phyloP scores from a whole-genome alignment of 2,113 vertebrate genomes.

The Meles meles region DNA sequence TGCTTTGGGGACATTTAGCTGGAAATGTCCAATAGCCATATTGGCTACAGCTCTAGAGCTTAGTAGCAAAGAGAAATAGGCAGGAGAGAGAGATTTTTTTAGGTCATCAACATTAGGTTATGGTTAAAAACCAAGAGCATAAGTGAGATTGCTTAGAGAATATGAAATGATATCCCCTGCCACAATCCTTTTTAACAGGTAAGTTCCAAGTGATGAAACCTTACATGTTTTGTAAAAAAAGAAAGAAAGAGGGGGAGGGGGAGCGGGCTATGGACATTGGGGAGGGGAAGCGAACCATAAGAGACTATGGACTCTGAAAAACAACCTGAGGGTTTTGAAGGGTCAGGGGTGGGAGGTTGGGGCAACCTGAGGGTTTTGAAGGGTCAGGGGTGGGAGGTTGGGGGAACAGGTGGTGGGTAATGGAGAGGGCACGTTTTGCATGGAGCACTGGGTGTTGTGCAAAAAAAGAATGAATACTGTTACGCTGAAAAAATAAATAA shows the following conservation, averaged over 20 bases:
- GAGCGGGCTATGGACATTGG: too few species aligned
- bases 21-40: neutral
- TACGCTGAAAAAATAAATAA: too few species aligned
- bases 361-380: too few species aligned
- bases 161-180: neutral
- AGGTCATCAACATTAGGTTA: neutral
- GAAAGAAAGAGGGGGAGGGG: neutral
- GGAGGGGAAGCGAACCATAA: too few species aligned
- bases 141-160: neutral
- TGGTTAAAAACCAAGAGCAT: neutral
- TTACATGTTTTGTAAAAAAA: neutral
- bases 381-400: too few species aligned
- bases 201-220: conserved; percentile 16
- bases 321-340: too few species aligned
- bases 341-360: too few species aligned
- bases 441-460: too few species aligned
- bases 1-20: neutral
- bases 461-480: too few species aligned
- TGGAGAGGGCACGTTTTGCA: too few species aligned
- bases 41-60: neutral
- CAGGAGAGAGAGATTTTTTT: neutral
- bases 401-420: too few species aligned
- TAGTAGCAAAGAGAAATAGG: neutral
- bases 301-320: too few species aligned
- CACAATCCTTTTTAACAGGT: neutral